These are phyloP conservation scores for Ferdinandea cuprea DNA, from an alignment of 2,888 invertebrate species.

Conservation along the genomic window DNA sequence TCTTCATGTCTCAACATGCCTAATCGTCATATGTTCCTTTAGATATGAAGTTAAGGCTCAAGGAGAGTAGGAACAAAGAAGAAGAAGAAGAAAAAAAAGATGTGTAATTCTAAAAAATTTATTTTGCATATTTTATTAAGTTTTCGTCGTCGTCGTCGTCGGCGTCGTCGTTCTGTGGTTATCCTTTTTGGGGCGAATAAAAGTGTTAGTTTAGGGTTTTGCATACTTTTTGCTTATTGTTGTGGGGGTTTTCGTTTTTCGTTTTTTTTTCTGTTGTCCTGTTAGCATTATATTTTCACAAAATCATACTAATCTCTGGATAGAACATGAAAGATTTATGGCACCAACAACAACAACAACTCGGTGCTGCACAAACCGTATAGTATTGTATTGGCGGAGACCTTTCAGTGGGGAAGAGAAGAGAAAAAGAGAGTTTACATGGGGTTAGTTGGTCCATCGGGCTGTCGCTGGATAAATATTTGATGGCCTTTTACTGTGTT, in stretches of 20 bases:
- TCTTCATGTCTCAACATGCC: no score
- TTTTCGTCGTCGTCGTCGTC: slow-evolving; percentile 40
- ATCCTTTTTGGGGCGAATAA: slow-evolving; percentile 44
- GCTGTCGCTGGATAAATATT: slow-evolving; percentile 59
- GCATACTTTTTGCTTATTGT: slow-evolving; percentile 6
- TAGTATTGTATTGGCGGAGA: slow-evolving; percentile 60
- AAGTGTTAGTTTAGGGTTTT: slow-evolving; percentile 64
- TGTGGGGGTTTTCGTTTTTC: background rate
- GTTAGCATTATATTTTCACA: slow-evolving; percentile 58
- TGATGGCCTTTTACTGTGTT: slow-evolving; percentile 64
- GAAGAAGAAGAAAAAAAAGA: slow-evolving; percentile 1
- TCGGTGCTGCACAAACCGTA: slow-evolving; percentile 26
- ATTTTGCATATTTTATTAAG: slow-evolving; percentile 72
- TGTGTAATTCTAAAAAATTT: slow-evolving; percentile 54
- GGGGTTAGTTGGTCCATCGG: slow-evolving; percentile 1
- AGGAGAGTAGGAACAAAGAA: background rate
- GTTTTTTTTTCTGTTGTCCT: slow-evolving; percentile 18
- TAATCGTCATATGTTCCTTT: slow-evolving; percentile 18
- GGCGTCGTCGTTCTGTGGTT: slow-evolving; percentile 26
- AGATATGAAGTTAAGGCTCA: background rate
- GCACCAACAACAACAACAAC: slow-evolving; percentile 40
- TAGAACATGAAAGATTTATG: slow-evolving; percentile 70
- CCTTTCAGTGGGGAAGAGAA: slow-evolving; percentile 28
- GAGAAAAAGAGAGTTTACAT: slow-evolving; percentile 7
- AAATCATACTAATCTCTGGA: slow-evolving; percentile 71